Percentiles rank a stretch among this genome's conserved stretches.
Evolutionary conservation across 2,888 invertebrate species (phyloP).

Genomic region (Calephelis perditalis): DNA sequence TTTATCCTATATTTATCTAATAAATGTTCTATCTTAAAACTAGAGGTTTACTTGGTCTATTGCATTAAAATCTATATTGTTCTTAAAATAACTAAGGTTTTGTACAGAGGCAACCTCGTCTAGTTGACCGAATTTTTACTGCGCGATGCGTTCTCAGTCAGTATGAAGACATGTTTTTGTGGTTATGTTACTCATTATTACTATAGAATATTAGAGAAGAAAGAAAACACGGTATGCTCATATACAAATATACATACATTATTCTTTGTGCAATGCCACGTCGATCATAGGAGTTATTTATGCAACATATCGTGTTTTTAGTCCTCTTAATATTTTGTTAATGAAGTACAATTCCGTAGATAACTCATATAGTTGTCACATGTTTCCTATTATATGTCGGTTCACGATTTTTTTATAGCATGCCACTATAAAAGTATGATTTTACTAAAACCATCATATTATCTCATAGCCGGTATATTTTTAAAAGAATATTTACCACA

Average conservation of each 20-base stretch:
- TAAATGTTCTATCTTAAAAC: constrained; percentile 74
- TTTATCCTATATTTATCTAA: too few relatives aligned
- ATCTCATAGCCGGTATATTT: too few relatives aligned
- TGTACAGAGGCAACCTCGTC: constrained; percentile 73
- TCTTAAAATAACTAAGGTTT: constrained; percentile 61
- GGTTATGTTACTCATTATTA: constrained; percentile 1
- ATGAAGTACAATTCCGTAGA: constrained; percentile 2
- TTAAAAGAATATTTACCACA: too few relatives aligned
- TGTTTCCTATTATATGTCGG: not conserved
- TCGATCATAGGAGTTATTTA: not conserved
- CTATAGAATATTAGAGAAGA: not conserved
- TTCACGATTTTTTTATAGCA: not conserved
- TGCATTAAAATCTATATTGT: constrained; percentile 58
- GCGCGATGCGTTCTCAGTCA: constrained; percentile 39
- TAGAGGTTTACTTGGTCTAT: constrained; percentile 67
- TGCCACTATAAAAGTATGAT: constrained; percentile 2
- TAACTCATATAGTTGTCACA: constrained; percentile 1
- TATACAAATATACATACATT: too few relatives aligned
- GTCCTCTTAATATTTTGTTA: constrained; percentile 3
- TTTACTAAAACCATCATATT: not conserved
- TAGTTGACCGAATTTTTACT: constrained; percentile 75
- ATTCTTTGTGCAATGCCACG: too few relatives aligned
- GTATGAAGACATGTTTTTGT: constrained; percentile 18
- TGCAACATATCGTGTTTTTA: not conserved
- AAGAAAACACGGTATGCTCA: not conserved